Evolutionary conservation across 2,888 invertebrate genomes (phyloP).

Genomic region (Drepanosiphum platanoidis): DNA sequence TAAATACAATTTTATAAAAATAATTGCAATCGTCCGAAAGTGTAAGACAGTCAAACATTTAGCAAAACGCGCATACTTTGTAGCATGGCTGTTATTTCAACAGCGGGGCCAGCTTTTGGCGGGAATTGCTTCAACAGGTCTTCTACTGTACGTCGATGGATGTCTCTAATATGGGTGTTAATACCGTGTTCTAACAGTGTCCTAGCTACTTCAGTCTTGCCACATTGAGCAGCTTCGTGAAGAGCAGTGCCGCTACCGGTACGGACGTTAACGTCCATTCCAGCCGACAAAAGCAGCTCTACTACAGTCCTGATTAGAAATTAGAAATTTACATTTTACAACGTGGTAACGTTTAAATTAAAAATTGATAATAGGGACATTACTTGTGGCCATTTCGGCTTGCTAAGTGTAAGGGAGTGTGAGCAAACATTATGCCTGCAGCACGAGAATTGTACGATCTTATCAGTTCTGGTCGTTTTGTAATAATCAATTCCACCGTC

Average conservation of each 20-base stretch:
- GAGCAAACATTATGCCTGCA: conserved; percentile 72
- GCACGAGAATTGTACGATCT: conserved; percentile 73
- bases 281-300: conserved; percentile 81
- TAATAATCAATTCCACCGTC: conserved; percentile 86
- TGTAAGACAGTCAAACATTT: too few species aligned
- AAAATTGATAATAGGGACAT: conserved; percentile 66
- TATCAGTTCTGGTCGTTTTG: conserved; percentile 84
- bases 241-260: conserved; percentile 89
- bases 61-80: conserved; percentile 28
- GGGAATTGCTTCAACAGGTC: conserved; percentile 88
- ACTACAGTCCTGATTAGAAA: conserved; percentile 77
- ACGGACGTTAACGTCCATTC: conserved; percentile 86
- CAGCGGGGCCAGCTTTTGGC: conserved; percentile 73
- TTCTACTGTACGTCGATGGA: conserved; percentile 83
- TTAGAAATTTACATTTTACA: neutral
- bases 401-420: conserved; percentile 92
- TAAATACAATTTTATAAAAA: neutral
- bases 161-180: conserved; percentile 82
- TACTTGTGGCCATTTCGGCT: conserved; percentile 91
- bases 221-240: conserved; percentile 92
- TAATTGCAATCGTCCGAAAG: neutral
- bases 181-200: conserved; percentile 84
- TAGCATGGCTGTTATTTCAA: conserved; percentile 56
- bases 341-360: neutral
- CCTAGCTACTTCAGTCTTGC: conserved; percentile 87